phyloP scores from a whole-genome alignment of 2,888 invertebrate species.

The Sturmia bella region DNA sequence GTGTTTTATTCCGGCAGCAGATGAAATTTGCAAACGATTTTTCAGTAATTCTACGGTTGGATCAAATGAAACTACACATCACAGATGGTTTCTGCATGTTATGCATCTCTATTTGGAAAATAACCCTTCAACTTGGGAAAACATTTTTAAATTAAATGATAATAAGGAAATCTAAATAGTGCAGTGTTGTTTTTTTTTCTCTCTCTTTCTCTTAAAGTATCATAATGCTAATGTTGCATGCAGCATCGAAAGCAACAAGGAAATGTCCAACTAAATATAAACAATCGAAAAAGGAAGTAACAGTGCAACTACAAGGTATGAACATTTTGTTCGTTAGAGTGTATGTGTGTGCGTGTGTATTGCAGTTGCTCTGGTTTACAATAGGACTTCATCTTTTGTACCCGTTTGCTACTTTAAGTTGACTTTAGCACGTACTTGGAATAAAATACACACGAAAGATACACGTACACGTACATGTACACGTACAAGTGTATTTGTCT shows the following conservation, averaged over 20 bases:
- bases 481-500: constrained; percentile 55
- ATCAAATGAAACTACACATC: constrained; percentile 6
- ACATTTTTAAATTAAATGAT: constrained; percentile 25
- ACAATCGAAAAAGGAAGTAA: constrained; percentile 46
- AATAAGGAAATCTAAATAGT: constrained; percentile 19
- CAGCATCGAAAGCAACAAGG: constrained; percentile 31
- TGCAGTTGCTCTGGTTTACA: constrained; percentile 30
- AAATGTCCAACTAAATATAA: constrained; percentile 48
- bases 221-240: constrained; percentile 12
- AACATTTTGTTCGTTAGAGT: neutral
- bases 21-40: too few species aligned
- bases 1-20: too few species aligned
- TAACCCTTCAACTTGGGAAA: constrained; percentile 17
- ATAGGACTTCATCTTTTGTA: constrained; percentile 11
- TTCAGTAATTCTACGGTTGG: neutral
- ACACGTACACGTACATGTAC: constrained; percentile 50
- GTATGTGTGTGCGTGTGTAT: constrained; percentile 11
- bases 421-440: constrained; percentile 58
- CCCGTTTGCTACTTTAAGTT: constrained; percentile 23
- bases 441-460: constrained; percentile 53
- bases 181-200: neutral
- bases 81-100: neutral
- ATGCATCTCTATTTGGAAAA: constrained; percentile 7
- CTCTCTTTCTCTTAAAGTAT: constrained; percentile 12
- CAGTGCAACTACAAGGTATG: constrained; percentile 39